A percentile compares a stretch with the other conserved stretches of the same genome.
phyloP scores from a whole-genome alignment of 2,888 invertebrate species.

The Muschampia plurimacula region DNA sequence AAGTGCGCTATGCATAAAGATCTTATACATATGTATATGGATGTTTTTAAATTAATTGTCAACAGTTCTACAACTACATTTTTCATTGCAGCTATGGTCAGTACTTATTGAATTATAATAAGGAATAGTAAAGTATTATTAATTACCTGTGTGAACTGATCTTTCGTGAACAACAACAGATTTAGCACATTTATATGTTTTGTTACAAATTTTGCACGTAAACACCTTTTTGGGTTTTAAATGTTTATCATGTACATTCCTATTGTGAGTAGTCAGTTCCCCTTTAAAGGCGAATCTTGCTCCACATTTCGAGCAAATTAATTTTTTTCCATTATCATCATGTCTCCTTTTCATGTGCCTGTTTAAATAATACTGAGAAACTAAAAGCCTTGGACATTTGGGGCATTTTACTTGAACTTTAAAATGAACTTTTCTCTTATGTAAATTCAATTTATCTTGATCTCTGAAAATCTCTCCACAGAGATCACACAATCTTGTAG shows the following conservation, averaged over 20 bases:
- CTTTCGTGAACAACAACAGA: slow-evolving; percentile 76
- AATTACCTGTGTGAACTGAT: slow-evolving; percentile 80
- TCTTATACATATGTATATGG: too few species aligned
- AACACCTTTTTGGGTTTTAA: slow-evolving; percentile 58
- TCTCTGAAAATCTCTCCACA: slow-evolving; percentile 69
- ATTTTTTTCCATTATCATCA: slow-evolving; percentile 55
- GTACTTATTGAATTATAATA: background rate
- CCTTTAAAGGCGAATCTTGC: slow-evolving; percentile 66
- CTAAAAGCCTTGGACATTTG: slow-evolving; percentile 63
- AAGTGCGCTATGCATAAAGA: too few species aligned
- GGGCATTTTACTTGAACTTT: slow-evolving; percentile 64
- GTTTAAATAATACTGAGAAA: slow-evolving; percentile 62
- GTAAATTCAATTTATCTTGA: slow-evolving; percentile 59
- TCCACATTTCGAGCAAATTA: slow-evolving; percentile 71
- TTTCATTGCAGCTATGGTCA: background rate
- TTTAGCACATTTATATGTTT: slow-evolving; percentile 71
- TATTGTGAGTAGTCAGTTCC: slow-evolving; percentile 66
- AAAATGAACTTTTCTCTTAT: slow-evolving; percentile 63
- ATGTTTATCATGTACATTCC: slow-evolving; percentile 66
- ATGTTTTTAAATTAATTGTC: too few species aligned
- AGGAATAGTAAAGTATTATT: background rate
- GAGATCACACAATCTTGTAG: slow-evolving; percentile 67
- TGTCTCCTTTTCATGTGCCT: slow-evolving; percentile 72
- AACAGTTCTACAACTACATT: too few species aligned
- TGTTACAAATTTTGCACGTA: slow-evolving; percentile 72